Base-by-base conservation (phyloP, 2,888 invertebrate species). In the Drosophila longiperda region DNA sequence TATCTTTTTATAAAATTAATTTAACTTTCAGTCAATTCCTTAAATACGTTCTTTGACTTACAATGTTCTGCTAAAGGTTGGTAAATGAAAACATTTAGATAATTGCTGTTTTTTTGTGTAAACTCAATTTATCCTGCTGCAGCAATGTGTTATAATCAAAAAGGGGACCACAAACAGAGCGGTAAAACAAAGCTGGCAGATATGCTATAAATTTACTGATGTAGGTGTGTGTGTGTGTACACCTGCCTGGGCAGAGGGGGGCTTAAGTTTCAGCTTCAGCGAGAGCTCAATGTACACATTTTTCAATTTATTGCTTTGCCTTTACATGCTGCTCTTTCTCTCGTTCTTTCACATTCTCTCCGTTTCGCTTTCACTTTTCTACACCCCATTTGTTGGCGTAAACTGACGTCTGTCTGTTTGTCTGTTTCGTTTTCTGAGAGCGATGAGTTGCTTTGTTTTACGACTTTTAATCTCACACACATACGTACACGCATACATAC, bases 241-340 rank as follows among this genome's bases (percentile, higher is more conserved):
- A 76, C 72, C 71, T 80, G 81, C 54, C 78, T 65, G 62, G 64
- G 62, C 67, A 60, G 40, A 54, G 23, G 54, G 53, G 38, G 34
- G 55, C 59, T 42, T 20, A 17, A 36, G 58, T 60, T 34, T 48
- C 33, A 40, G 75, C 11, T 6, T 17, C n/a, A 54, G 38, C 20
- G 42, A 67, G 59, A 65, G 77, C 81, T 73, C 50, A 81, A 52
- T 57, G 66, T 66, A 58, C 55, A 62, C 45, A 61, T 49, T 81
- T 77, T 78, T 78, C 78, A 78, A 78, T 81, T 77, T 72, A 77
- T 67, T 57, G 70, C 76, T 50, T 64, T 65, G 76, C 69, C 60
- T 69, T 79, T 76, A 62, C 65, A 50, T 69, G 49, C 52, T 66
- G 32, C 55, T 29, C 11, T 45, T 3, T 29, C 23, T 38, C 8